phyloP scores from a whole-genome alignment of 2,888 invertebrate genomes.

The Patella pellucida region DNA sequence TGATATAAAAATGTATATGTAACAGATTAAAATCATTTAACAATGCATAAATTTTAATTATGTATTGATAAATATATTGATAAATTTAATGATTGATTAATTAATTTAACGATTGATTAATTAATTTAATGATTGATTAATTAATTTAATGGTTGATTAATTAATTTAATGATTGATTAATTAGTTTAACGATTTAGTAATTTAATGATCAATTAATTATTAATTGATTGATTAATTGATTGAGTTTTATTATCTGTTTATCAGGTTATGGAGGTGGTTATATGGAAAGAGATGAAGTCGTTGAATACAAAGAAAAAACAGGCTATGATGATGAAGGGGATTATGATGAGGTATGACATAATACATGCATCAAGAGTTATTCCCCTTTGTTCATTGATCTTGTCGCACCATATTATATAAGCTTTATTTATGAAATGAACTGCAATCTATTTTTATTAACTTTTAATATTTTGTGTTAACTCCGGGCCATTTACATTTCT shows the following conservation, averaged over 20 bases:
- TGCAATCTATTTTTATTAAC: no score
- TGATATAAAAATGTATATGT: no score
- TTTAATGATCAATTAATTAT: not conserved
- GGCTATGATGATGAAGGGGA: conserved; percentile 88
- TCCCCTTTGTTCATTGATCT: no score
- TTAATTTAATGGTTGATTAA: not conserved
- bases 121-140: not conserved
- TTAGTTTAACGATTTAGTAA: not conserved
- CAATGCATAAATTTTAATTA: no score
- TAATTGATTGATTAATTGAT: not conserved
- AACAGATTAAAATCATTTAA: no score
- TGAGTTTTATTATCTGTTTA: not conserved
- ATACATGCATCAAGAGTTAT: no score
- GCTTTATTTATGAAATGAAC: no score
- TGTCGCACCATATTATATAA: no score
- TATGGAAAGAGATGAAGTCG: conserved; percentile 91
- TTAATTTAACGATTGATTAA: not conserved
- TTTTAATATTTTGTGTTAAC: no score
- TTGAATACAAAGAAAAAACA: conserved; percentile 87
- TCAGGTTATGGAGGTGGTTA: conserved; percentile 77
- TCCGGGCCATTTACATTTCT: no score
- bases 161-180: not conserved
- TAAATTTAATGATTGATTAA: no score
- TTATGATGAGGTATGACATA: conserved; percentile 86
- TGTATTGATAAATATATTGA: no score